Percentiles rank a stretch among this genome's conserved stretches.
Conservation (phyloP, 2,888 invertebrate species). For the Scaptomyza reducta region DNA sequence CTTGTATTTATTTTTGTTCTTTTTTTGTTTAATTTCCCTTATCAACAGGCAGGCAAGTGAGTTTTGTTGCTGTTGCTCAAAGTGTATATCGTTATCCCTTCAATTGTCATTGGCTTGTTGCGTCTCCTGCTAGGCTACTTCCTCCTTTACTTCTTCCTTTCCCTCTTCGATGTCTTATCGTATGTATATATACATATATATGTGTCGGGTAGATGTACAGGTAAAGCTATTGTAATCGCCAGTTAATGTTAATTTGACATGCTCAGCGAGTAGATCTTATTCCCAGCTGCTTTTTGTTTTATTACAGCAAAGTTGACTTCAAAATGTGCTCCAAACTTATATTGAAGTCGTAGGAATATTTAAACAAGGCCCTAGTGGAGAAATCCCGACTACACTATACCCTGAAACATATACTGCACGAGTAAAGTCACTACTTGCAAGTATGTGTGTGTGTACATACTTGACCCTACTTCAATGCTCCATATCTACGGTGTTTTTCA, state of each 20-base stretch:
- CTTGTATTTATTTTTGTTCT: conserved; percentile 51
- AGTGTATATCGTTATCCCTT: conserved; percentile 66
- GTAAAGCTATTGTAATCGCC: conserved; percentile 64
- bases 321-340: no score
- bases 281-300: conserved; percentile 2
- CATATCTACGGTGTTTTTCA: no score
- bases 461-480: no score
- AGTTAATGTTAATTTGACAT: conserved; percentile 64
- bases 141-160: no score
- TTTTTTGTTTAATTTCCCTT: conserved; percentile 70
- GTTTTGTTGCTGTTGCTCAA: conserved; percentile 34
- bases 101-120: conserved; percentile 77
- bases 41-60: conserved; percentile 62
- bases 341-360: no score
- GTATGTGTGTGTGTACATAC: no score
- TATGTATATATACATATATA: neutral
- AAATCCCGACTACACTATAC: no score
- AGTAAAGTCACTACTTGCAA: no score
- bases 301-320: neutral
- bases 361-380: no score
- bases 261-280: conserved; percentile 25
- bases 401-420: no score
- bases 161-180: conserved; percentile 31
- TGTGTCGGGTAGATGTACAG: conserved; percentile 20
- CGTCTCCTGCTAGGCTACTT: conserved; percentile 35